Conservation (phyloP, 2,113 vertebrate species). For the Egretta garzetta region DNA sequence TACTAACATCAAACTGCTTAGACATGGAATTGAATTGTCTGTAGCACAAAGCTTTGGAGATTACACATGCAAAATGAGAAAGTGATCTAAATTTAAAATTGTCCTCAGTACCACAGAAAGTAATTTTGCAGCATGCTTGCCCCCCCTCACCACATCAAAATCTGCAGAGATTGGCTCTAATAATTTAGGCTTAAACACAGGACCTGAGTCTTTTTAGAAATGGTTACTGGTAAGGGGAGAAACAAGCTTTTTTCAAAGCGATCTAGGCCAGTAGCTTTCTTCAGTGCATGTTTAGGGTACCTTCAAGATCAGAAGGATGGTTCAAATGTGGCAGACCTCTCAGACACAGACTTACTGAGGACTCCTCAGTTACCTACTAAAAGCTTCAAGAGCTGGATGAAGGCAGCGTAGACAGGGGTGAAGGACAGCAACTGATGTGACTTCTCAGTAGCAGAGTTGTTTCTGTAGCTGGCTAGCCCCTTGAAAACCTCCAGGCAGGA, state of each 20-base stretch:
- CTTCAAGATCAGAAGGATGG: background rate
- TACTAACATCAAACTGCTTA: slow-evolving; percentile 41
- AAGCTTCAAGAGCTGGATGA: background rate
- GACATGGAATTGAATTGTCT: slow-evolving; percentile 73
- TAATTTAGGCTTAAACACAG: slow-evolving; percentile 68
- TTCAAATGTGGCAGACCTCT: background rate
- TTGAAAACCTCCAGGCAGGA: background rate
- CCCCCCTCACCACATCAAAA: slow-evolving; percentile 16
- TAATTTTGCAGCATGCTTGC: slow-evolving; percentile 55
- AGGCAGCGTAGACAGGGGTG: background rate
- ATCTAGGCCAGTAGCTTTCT: background rate
- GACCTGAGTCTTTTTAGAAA: slow-evolving; percentile 47
- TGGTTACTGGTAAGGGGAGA: slow-evolving; percentile 22
- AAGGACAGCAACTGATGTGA: background rate
- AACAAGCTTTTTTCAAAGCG: slow-evolving; percentile 26
- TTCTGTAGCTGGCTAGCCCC: background rate
- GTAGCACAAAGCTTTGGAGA: slow-evolving; percentile 66
- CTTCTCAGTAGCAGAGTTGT: background rate
- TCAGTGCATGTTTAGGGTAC: background rate
- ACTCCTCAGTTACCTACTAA: background rate
- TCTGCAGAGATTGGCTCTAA: slow-evolving; percentile 50
- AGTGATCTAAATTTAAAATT: slow-evolving; percentile 70
- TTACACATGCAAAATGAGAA: slow-evolving; percentile 71
- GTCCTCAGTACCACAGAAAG: slow-evolving; percentile 48
- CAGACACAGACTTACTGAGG: background rate